Evolutionary conservation across 2,113 vertebrate genomes (phyloP).

Genomic region (Melanostigma gelatinosum): DNA sequence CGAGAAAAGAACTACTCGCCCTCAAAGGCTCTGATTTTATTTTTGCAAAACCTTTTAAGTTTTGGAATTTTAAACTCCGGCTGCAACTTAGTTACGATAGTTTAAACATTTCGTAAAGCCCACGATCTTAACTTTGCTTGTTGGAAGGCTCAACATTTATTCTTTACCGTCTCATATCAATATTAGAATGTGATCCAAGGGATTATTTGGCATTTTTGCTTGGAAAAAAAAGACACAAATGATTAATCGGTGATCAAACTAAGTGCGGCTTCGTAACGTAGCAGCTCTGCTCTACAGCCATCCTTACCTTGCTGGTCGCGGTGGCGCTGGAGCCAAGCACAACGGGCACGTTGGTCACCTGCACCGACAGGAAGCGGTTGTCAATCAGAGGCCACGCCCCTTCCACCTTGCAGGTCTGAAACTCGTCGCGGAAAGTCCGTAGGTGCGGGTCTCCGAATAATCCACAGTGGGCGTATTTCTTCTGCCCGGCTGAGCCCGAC

Average conservation of each 20-base stretch:
- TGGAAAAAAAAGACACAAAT: background rate
- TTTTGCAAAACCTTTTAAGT: background rate
- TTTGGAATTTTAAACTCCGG: background rate
- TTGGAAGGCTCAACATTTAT: too few relatives aligned
- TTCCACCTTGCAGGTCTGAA: constrained; percentile 89
- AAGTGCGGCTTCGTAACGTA: rapidly evolving
- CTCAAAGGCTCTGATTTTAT: background rate
- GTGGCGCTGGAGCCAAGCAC: constrained; percentile 86
- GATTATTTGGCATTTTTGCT: background rate
- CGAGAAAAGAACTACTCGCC: background rate
- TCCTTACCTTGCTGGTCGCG: constrained; percentile 86
- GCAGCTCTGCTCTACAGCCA: background rate
- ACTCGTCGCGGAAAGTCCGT: constrained; percentile 87
- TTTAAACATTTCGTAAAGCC: background rate
- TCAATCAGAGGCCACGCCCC: constrained; percentile 89
- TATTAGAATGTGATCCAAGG: background rate
- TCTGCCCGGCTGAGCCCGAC: constrained; percentile 67
- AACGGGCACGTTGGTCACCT: constrained; percentile 88
- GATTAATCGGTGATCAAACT: background rate
- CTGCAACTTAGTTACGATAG: background rate
- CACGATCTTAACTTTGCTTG: background rate
- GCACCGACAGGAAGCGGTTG: constrained; percentile 86
- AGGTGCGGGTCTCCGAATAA: constrained; percentile 88
- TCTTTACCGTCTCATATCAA: background rate
- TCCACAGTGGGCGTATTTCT: constrained; percentile 87